Evolutionary conservation across 2,888 invertebrate genomes (phyloP), one percentile per base, ranked within the genome.

Genomic region (Erebia ligea): DNA sequence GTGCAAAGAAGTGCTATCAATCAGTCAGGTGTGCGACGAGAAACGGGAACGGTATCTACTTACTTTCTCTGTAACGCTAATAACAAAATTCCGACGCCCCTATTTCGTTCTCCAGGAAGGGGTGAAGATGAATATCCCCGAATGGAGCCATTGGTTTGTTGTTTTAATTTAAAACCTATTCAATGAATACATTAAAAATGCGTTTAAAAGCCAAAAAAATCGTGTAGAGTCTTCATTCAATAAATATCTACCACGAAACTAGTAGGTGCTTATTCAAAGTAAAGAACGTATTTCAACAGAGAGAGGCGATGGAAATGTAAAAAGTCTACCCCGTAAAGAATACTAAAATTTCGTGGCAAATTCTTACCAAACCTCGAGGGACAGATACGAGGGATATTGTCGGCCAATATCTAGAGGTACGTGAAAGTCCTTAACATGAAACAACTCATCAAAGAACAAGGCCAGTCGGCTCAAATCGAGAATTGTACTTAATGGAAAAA

Each of bases 1-100:
- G 91, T 89, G 88, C 90, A 93, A 93, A 93, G 93, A 92, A 93
- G 91, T 88, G 90, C 92, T 92, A 93, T 93, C 92, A 92, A 92
- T 93, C 93, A 92, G 92, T 91, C 91, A 92, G 92, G 92, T 92
- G 90, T 86, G 91, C 90, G 89, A 90, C 91, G 89, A 87, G 81
- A 85, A 82, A 90, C 90, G 89, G 87, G 81, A 86, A 82, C 84
- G 84, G 86, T 81, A 86, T 84, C 86, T 85, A 86, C 86, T 86
- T 85, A 86, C 86, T 86, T 86, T 87, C 88, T 87, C 91, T 86
- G 90, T 88, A 90, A 90, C 89, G 89, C 90, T 91, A 93, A 92
- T 93, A 93, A 92, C 92, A 89, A 93, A 92, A 93, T 92, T 93
- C 93, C 93, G 82, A 87, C 88, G 86, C 87, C 88, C 87, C 88